Conservation (phyloP, 2,113 vertebrate genomes). For the Junco hyemalis region DNA sequence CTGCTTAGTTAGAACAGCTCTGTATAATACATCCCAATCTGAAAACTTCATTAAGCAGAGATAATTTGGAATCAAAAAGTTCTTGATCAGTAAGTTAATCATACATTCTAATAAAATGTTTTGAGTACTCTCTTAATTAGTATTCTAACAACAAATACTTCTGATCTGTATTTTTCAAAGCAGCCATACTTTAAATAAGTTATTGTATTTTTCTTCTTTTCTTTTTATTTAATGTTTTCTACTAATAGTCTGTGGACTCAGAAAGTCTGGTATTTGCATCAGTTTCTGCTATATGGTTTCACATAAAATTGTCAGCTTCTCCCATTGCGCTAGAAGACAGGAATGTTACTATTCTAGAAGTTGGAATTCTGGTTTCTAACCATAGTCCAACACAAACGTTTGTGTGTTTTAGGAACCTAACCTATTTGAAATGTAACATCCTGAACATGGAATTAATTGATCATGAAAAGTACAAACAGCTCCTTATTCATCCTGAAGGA, state of each 20-base stretch:
- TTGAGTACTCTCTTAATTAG: neutral
- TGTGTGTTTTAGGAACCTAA: constrained; percentile 72
- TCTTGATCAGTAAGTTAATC: neutral
- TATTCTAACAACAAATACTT: neutral
- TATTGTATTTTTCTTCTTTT: neutral
- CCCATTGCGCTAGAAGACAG: constrained; percentile 76
- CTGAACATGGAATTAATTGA: constrained; percentile 77
- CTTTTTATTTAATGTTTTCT: constrained; percentile 14
- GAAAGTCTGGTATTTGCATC: constrained; percentile 73
- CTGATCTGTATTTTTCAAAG: neutral
- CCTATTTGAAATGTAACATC: constrained; percentile 72
- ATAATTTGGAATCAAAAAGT: neutral
- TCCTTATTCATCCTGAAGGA: constrained; percentile 67
- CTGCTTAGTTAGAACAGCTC: constrained; percentile 39
- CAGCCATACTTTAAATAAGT: neutral
- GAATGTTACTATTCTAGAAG: constrained; percentile 79
- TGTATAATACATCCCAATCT: neutral
- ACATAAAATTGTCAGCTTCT: constrained; percentile 76
- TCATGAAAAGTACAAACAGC: constrained; percentile 75
- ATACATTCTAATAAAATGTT: neutral
- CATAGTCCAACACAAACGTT: constrained; percentile 75
- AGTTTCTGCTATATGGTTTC: constrained; percentile 67
- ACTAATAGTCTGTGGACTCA: constrained; percentile 39
- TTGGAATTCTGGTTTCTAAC: constrained; percentile 76
- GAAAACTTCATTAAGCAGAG: neutral